Percentiles rank a stretch among this genome's conserved stretches.
Evolutionary conservation across 2,888 invertebrate species (phyloP).

Genomic region (Limnephilus marmoratus): DNA sequence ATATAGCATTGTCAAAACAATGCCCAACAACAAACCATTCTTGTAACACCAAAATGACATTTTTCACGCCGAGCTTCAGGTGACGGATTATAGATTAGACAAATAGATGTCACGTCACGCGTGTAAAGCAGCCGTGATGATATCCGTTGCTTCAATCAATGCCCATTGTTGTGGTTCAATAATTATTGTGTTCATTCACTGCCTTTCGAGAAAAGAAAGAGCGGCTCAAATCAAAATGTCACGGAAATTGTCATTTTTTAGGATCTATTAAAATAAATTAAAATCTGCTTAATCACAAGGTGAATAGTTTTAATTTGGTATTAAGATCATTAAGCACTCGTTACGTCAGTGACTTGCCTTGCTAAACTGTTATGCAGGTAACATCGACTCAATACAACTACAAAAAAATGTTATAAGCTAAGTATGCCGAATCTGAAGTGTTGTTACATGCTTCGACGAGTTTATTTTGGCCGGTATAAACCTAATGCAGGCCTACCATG

Average conservation of each 20-base stretch:
- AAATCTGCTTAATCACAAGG: not conserved
- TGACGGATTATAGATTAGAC: not conserved
- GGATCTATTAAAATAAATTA: not conserved
- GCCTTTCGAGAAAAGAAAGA: not conserved
- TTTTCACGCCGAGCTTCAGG: not conserved
- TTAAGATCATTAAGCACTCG: not conserved
- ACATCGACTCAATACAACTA: not conserved
- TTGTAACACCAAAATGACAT: not conserved
- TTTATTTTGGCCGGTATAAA: not conserved
- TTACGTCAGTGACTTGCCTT: not conserved
- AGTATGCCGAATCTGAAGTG: not conserved
- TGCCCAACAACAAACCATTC: not conserved
- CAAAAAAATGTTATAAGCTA: not conserved
- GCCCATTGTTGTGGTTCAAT: not conserved
- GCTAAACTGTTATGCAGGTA: not conserved
- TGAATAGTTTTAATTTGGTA: not conserved
- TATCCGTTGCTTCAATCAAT: not conserved
- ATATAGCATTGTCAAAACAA: not conserved
- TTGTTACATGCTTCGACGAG: not conserved
- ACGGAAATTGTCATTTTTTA: not conserved
- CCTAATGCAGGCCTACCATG: not conserved
- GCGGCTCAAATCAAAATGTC: not conserved
- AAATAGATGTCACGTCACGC: not conserved
- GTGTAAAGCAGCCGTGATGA: not conserved
- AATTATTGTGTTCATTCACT: not conserved